Base-by-base conservation (phyloP, 2,113 vertebrate species). In the Cyanoderma ruficeps region DNA sequence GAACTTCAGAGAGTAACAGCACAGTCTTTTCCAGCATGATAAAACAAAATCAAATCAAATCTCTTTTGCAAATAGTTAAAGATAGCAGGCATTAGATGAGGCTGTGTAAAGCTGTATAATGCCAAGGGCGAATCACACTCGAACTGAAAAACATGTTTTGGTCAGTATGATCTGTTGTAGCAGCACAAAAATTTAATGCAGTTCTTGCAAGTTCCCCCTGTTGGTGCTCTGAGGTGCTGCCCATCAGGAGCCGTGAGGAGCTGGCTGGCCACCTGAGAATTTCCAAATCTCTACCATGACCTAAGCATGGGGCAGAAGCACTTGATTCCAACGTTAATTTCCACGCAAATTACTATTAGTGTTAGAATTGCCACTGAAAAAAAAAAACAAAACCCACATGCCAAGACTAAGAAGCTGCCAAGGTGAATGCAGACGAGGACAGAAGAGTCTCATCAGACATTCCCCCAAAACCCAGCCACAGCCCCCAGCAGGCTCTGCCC, bases 31-130 rank as follows among this genome's bases (percentile, higher is more conserved):
- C 88, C 82, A 89, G 44, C 42, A 44, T 1, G 1, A 44, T 31
- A 90, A 72, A 93, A 95, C 42, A 7, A 6, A 6, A 6, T 39
- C 39, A 7, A 5, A 3, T 0, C 7, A 91, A n/a, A 82, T 77
- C 68, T 83, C 86, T 94, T 92, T 85, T 78, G 37, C 77, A 82
- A 44, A 64, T 69, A 89, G 67, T 90, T 91, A 94, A 76, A 77
- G 18, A 84, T 15, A 91, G 24, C 33, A 72, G 56, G 46, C 46
- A 88, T 91, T 95, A 84, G 33, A 67, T 83, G 83, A 82, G 21
- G 33, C 41, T 84, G 77, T 22, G 11, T 87, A 89, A 92, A 96
- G 77, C 65, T 92, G 25, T 41, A 27, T 77, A 88, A 97, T 92
- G 52, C 33, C 53, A 84, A 18, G 68, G 94, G 86, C 49, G 57